Evolutionary conservation across 2,797 vertebrate genomes (phyloP).

Genomic region (Apodemus agrarius): DNA sequence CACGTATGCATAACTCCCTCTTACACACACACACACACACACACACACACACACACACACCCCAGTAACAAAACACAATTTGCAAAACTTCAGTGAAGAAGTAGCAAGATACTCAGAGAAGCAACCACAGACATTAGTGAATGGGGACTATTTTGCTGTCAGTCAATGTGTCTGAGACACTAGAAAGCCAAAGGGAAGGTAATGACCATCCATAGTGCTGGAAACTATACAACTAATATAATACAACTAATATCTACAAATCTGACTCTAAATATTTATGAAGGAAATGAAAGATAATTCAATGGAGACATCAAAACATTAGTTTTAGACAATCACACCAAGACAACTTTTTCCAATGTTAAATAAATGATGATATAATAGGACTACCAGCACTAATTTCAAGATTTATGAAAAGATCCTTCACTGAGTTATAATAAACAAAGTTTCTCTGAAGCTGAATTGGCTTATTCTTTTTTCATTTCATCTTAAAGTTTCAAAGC

Average conservation of each 20-base stretch:
- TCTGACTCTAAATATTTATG: not conserved
- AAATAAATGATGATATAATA: not conserved
- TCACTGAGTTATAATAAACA: slow-evolving; percentile 73
- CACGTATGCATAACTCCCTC: not conserved
- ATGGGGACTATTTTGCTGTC: not conserved
- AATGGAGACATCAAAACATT: not conserved
- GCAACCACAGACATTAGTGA: not conserved
- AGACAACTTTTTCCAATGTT: not conserved
- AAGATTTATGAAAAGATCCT: slow-evolving; percentile 59
- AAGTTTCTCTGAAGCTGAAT: slow-evolving; percentile 79
- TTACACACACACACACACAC: not conserved
- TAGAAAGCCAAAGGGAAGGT: not conserved
- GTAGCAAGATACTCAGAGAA: not conserved
- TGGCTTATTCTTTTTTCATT: not conserved
- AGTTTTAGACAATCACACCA: not conserved
- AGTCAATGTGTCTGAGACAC: not conserved
- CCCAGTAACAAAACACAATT: not conserved
- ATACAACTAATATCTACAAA: not conserved
- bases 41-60: not conserved
- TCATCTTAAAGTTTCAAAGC: slow-evolving; percentile 77
- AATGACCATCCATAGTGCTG: not conserved
- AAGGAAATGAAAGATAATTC: not conserved
- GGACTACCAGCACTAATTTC: slow-evolving; percentile 17
- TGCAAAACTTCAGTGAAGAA: not conserved
- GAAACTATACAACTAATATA: not conserved